Percentiles rank a stretch among this genome's conserved stretches.
phyloP scores from a whole-genome alignment of 2,888 invertebrate species.

The Lepidochrysops patricia region DNA sequence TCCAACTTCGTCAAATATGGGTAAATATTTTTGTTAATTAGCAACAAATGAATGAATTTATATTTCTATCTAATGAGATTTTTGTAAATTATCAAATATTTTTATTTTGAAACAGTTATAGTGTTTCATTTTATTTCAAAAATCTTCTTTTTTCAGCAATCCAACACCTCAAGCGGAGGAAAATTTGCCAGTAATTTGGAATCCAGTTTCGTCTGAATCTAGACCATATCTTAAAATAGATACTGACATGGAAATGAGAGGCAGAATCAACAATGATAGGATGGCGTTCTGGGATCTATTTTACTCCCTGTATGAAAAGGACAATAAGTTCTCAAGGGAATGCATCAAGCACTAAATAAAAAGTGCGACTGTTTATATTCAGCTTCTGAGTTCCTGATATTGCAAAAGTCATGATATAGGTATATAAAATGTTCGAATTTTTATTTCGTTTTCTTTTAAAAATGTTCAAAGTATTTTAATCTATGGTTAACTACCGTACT shows the following conservation, averaged over 20 bases:
- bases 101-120: too few relatives aligned
- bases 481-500: too few relatives aligned
- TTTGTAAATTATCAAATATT: not conserved
- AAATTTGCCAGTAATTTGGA: constrained; percentile 45
- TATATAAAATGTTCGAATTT: not conserved
- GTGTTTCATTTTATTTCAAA: not conserved
- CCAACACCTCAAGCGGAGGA: constrained; percentile 44
- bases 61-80: not conserved
- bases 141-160: constrained; percentile 38
- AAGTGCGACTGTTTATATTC: constrained; percentile 20
- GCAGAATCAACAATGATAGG: constrained; percentile 44
- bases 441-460: too few relatives aligned
- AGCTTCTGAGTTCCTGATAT: too few relatives aligned
- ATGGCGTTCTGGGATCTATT: constrained; percentile 67
- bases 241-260: constrained; percentile 37
- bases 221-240: constrained; percentile 53
- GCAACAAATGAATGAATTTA: not conserved
- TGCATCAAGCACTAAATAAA: constrained; percentile 26
- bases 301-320: constrained; percentile 45
- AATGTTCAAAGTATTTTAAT: too few relatives aligned
- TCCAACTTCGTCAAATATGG: constrained; percentile 60
- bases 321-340: constrained; percentile 38
- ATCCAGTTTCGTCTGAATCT: constrained; percentile 33
- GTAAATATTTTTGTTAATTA: constrained; percentile 28
- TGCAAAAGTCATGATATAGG: not conserved